Conservation (phyloP, 2,888 invertebrate species). For the Drosophila imparisetae region DNA sequence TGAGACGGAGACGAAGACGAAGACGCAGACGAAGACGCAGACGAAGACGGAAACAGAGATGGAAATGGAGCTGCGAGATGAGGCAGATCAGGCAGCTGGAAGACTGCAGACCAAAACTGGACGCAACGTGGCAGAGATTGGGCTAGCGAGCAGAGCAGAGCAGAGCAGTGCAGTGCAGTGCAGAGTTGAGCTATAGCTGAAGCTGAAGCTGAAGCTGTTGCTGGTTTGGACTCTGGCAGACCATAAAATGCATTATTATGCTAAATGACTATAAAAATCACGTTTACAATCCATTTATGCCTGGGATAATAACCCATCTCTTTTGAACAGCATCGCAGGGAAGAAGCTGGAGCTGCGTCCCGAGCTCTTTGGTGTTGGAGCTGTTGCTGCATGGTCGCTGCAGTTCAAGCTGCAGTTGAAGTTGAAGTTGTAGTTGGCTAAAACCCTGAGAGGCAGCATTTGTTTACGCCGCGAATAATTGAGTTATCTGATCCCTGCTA, state of each 20-base stretch:
- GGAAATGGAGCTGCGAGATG: constrained; percentile 5
- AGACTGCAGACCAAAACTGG: constrained; percentile 7
- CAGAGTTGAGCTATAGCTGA: neutral
- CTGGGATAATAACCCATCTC: constrained; percentile 82
- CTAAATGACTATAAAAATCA: constrained; percentile 84
- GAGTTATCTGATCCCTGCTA: constrained; percentile 83
- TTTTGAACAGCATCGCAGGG: constrained; percentile 62
- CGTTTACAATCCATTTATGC: constrained; percentile 84
- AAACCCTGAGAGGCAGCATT: constrained; percentile 78
- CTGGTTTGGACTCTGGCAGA: constrained; percentile 15
- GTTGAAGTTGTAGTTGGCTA: constrained; percentile 35
- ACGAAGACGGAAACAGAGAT: neutral
- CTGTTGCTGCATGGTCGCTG: constrained; percentile 6
- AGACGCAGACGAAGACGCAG: constrained; percentile 10
- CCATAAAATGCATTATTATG: constrained; percentile 84
- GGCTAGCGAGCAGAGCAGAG: neutral
- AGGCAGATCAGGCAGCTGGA: constrained; percentile 9
- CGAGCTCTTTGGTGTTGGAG: constrained; percentile 6
- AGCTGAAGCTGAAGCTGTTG: neutral
- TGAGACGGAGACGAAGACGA: constrained; percentile 3
- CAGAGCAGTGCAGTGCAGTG: neutral
- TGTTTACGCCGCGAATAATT: constrained; percentile 84
- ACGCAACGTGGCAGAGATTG: constrained; percentile 14
- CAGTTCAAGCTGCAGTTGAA: constrained; percentile 17
- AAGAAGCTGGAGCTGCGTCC: constrained; percentile 33